Base-by-base conservation (phyloP, 2,888 invertebrate genomes). In the Pristionchus entomophagus region DNA sequence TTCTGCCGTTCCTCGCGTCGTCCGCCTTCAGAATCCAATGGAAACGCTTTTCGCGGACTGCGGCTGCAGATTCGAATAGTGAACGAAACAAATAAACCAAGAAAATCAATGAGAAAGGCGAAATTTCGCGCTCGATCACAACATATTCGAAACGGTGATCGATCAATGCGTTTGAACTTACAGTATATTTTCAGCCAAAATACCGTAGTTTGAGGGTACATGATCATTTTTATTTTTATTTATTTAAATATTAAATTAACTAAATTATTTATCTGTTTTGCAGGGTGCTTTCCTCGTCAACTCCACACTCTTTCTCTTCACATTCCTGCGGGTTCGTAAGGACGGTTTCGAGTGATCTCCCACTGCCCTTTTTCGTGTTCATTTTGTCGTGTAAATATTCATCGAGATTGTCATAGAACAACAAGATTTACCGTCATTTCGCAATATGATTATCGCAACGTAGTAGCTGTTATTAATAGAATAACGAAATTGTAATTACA, bases 231-330 rank as follows among this genome's bases (percentile, higher is more conserved):
- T n/a, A n/a, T n/a, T n/a, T n/a, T 10, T 62, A 29, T 62, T 62
- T 32, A 62, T 1, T 56, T 29, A 62, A 29, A 29, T 6, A 56
- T 14, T 56, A 56, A 56, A 17, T 5, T 56, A 14, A n/a, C 22
- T 56, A 17, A 29, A 29, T 29, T 29, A 65, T 35, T 65, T 35
- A 12, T 19, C 0, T 38, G 0, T 8, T n/a, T 85, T 85, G 49
- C 88, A 88, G 88, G 78, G 77, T 2, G 84, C 87, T 4, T 85
- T 86, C 17, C 84, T 88, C 19, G 53, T 88, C 62, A 84, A 86
- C 45, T 87, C 85, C 6, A 81, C 87, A 2, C 87, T 88, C 26
- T 88, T 86, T 82, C 56, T 86, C 4, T 86, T 88, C 86, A 88
- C 87, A 17, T 88, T 84, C 86, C 84, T 88, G 45, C 87, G 87